Conservation (phyloP, 1,140 invertebrate species). For the Tyrophagus putrescentiae region DNA sequence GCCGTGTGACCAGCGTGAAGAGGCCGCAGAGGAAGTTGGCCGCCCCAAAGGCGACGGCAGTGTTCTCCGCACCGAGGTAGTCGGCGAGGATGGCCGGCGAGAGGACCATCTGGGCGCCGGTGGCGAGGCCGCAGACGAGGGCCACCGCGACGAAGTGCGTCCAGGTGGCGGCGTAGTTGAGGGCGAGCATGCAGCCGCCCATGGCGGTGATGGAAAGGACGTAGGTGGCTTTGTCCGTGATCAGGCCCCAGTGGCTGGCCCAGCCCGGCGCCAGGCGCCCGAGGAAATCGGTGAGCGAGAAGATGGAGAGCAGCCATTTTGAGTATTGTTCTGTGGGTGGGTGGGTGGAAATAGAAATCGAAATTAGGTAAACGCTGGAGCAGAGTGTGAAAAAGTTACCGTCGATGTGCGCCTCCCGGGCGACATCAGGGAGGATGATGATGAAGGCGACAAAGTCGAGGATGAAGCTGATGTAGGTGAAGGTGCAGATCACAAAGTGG, state of each 20-base stretch:
- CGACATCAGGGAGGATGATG: constrained; percentile 22
- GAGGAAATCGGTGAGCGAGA: constrained; percentile 26
- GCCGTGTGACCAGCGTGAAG: constrained; percentile 20
- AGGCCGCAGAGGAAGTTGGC: constrained; percentile 26
- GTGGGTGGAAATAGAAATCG: background rate
- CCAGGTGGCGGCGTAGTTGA: constrained; percentile 15
- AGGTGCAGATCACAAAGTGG: constrained; percentile 13
- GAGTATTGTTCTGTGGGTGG: constrained; percentile 13
- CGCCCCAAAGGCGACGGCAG: constrained; percentile 25
- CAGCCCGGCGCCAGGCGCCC: constrained; percentile 26
- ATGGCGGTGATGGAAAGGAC: constrained; percentile 22
- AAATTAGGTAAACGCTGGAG: background rate
- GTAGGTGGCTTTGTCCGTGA: constrained; percentile 21
- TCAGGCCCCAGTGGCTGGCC: constrained; percentile 21
- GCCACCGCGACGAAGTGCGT: constrained; percentile 20
- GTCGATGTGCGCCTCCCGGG: background rate
- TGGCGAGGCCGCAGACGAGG: constrained; percentile 24
- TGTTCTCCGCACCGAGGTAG: constrained; percentile 25
- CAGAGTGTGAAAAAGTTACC: background rate
- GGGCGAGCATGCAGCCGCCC: constrained; percentile 22
- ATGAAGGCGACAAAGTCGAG: constrained; percentile 17
- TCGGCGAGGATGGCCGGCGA: constrained; percentile 25
- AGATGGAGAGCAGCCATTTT: constrained; percentile 25
- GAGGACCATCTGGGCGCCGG: constrained; percentile 26
- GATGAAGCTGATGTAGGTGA: constrained; percentile 21